Evolutionary conservation across 2,113 vertebrate genomes (phyloP).

Genomic region (Eulemur rufifrons): DNA sequence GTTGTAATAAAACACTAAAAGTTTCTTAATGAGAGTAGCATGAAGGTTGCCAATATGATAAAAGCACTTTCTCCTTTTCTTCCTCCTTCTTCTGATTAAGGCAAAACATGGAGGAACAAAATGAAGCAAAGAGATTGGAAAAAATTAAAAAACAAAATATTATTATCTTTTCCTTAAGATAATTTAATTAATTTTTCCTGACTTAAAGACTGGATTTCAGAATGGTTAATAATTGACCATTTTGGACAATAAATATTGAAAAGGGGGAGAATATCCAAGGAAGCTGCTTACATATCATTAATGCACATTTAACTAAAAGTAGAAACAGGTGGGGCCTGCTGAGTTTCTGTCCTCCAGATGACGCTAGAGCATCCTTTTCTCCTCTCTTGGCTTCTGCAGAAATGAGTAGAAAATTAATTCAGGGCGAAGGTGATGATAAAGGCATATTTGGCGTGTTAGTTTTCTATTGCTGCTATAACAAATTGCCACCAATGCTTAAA

Average conservation of each 20-base stretch:
- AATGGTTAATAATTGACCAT: background rate
- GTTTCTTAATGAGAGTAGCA: slow-evolving; percentile 12
- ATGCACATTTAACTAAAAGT: background rate
- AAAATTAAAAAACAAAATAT: background rate
- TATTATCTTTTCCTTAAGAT: background rate
- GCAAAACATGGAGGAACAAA: background rate
- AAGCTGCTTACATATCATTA: background rate
- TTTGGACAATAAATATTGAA: background rate
- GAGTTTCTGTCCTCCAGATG: background rate
- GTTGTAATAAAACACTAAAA: background rate
- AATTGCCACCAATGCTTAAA: background rate
- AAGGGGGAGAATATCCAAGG: background rate
- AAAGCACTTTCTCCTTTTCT: background rate
- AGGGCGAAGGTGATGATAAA: background rate
- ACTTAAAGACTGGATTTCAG: background rate
- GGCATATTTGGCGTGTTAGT: background rate
- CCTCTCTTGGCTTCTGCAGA: background rate
- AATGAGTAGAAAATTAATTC: background rate
- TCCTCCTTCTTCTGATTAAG: background rate
- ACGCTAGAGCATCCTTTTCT: background rate
- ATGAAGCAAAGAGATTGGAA: background rate
- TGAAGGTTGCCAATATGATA: background rate
- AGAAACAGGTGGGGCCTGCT: background rate
- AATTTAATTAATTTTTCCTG: slow-evolving; percentile 7
- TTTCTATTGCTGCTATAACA: background rate